Conservation (phyloP, 2,888 invertebrate species). For the Drosophila hamatofila region DNA sequence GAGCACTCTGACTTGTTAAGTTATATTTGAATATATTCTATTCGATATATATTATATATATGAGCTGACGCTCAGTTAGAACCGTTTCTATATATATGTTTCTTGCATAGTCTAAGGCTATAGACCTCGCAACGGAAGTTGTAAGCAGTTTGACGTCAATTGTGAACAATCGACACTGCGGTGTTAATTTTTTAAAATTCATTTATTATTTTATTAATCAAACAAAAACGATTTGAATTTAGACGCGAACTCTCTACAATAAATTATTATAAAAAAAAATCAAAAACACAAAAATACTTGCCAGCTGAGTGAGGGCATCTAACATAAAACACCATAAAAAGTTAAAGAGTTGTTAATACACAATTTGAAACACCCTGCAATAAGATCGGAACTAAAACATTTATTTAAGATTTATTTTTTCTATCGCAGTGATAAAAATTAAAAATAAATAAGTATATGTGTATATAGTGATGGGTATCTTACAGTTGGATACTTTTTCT, state of each 20-base stretch:
- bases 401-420: too few species aligned
- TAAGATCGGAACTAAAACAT: not conserved
- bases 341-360: too few species aligned
- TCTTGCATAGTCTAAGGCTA: conserved; percentile 8
- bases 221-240: conserved; percentile 30
- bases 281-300: not conserved
- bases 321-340: not conserved
- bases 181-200: conserved; percentile 61
- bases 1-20: too few species aligned
- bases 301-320: not conserved
- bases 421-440: too few species aligned
- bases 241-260: not conserved
- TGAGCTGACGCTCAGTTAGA: not conserved
- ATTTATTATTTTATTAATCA: conserved; percentile 51
- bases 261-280: not conserved
- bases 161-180: conserved; percentile 49
- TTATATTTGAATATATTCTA: too few species aligned
- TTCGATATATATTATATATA: too few species aligned
- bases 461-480: too few species aligned
- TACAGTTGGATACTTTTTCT: not conserved
- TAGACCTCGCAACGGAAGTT: conserved; percentile 36
- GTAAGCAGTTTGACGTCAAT: conserved; percentile 53
- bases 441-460: too few species aligned
- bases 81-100: not conserved
- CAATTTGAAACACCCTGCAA: not conserved